Evolutionary conservation across 2,113 vertebrate genomes (phyloP).

Genomic region (Brachyhypopomus gauderio): DNA sequence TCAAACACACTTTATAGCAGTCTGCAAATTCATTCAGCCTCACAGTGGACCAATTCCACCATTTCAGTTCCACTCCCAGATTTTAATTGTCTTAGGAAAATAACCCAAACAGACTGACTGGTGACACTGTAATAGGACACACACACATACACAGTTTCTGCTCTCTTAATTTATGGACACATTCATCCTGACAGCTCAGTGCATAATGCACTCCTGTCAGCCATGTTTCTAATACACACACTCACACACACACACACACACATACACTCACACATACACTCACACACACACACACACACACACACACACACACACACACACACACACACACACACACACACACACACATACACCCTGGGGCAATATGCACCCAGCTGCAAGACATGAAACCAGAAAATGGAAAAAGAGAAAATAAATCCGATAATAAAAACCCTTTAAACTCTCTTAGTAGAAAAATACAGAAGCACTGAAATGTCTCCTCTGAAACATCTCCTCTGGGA

Average conservation of each 20-base stretch:
- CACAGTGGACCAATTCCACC: no score
- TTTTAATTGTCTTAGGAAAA: neutral
- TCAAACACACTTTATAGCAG: no score
- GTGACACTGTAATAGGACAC: neutral
- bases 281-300: conserved; percentile 5
- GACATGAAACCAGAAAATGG: neutral
- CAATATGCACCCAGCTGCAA: neutral
- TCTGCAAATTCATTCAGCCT: no score
- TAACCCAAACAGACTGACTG: neutral
- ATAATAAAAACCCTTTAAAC: neutral
- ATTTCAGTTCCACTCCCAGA: neutral
- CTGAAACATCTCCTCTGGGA: neutral
- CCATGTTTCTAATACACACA: conserved; percentile 1
- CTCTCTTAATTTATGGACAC: conserved; percentile 32
- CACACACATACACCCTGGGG: neutral
- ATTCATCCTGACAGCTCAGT: conserved; percentile 64
- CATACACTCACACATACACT: no score
- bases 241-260: conserved; percentile 4
- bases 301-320: conserved; percentile 4
- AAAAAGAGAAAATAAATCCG: neutral
- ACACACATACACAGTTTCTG: neutral
- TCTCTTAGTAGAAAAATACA: conserved; percentile 4
- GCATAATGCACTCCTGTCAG: conserved; percentile 49
- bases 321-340: conserved; percentile 6
- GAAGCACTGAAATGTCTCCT: neutral